phyloP scores from a whole-genome alignment of 2,888 invertebrate species.

The Dicranocentrus wangi region DNA sequence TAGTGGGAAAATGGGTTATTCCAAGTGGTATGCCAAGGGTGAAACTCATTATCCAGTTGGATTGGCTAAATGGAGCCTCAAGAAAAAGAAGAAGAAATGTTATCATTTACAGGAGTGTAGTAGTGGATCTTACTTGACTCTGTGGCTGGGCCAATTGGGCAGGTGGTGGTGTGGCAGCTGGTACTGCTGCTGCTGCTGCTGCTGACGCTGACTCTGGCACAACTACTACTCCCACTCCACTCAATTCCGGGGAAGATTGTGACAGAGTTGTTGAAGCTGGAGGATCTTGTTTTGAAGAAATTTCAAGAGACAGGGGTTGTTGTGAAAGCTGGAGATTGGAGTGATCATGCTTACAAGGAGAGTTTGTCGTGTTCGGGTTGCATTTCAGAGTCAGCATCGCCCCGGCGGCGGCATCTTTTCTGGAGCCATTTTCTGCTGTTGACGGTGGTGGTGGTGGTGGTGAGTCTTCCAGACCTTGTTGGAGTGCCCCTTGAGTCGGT shows the following conservation, averaged over 20 bases:
- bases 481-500: constrained; percentile 31
- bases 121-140: neutral
- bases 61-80: neutral
- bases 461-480: neutral
- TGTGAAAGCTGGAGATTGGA: constrained; percentile 20
- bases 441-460: constrained; percentile 25
- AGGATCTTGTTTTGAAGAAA: constrained; percentile 15
- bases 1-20: no score
- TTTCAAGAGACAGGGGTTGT: neutral
- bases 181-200: no score
- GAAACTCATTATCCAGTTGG: neutral
- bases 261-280: constrained; percentile 18
- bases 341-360: constrained; percentile 5
- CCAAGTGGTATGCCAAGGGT: neutral
- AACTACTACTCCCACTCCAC: neutral
- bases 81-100: neutral
- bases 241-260: no score
- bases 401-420: constrained; percentile 2
- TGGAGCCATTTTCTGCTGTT: constrained; percentile 27
- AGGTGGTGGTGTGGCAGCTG: no score
- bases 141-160: neutral
- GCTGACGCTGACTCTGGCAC: neutral
- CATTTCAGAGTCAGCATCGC: constrained; percentile 13
- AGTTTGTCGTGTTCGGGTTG: neutral
- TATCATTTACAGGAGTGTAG: no score